These are phyloP conservation scores for Biston stratarius DNA, from an alignment of 2,888 invertebrate genomes.

Conservation along the genomic window DNA sequence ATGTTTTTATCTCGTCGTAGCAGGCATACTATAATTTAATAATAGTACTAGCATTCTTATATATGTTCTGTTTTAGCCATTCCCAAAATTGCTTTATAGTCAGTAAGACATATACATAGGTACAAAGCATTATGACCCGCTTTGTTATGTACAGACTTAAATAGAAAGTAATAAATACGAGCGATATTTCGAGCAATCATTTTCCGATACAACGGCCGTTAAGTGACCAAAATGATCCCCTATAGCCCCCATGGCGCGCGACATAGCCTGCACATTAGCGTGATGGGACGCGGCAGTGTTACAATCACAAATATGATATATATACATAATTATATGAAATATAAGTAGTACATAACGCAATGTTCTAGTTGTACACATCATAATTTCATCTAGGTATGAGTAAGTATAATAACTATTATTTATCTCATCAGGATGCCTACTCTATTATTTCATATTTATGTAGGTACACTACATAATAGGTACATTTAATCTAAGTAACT, in stretches of 20 bases:
- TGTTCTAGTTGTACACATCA: no score
- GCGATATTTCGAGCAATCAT: constrained; percentile 60
- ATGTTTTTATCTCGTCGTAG: no score
- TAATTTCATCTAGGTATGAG: no score
- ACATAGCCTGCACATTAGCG: constrained; percentile 74
- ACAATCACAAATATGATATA: constrained; percentile 56
- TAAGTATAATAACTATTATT: no score
- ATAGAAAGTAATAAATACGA: constrained; percentile 44
- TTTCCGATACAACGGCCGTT: constrained; percentile 66
- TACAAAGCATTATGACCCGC: constrained; percentile 16
- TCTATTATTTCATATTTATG: no score
- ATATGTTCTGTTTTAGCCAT: neutral
- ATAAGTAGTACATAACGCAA: neutral
- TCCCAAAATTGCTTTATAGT: neutral
- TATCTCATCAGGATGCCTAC: no score
- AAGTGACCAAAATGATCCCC: constrained; percentile 77
- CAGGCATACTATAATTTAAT: no score
- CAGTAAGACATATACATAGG: neutral
- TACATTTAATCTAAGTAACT: no score
- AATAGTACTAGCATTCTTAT: no score
- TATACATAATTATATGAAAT: neutral
- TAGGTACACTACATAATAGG: no score
- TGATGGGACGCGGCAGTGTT: constrained; percentile 68
- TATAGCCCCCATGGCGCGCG: constrained; percentile 69
- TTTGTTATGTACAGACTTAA: constrained; percentile 30